Evolutionary conservation across 2,888 invertebrate species (phyloP).

Genomic region (Heliconius hortense): DNA sequence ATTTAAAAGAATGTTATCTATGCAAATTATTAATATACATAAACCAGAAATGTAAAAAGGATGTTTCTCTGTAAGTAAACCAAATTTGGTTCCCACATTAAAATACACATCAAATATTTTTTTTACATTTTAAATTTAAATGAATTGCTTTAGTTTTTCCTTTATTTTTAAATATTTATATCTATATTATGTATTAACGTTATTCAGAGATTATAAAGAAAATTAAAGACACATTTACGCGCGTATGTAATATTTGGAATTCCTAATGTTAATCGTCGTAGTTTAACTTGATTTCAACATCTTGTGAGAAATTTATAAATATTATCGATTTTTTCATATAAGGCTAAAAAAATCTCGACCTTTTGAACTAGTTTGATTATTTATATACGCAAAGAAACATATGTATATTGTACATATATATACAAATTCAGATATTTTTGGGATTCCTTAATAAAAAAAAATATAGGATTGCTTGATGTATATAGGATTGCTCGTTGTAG

Average conservation of each 20-base stretch:
- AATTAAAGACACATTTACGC: neutral
- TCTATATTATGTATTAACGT: neutral
- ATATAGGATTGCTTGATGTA: too few species aligned
- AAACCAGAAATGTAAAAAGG: neutral
- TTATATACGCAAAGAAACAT: too few species aligned
- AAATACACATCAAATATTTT: neutral
- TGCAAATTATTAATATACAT: neutral
- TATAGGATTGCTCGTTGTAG: too few species aligned
- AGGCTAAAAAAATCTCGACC: too few species aligned
- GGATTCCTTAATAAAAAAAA: too few species aligned
- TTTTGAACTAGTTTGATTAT: too few species aligned
- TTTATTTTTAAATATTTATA: too few species aligned
- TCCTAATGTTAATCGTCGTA: neutral
- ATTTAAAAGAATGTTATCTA: neutral
- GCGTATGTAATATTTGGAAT: neutral
- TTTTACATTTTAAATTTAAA: neutral
- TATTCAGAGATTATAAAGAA: neutral
- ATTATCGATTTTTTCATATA: too few species aligned
- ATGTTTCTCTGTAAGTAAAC: neutral
- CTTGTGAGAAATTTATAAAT: too few species aligned
- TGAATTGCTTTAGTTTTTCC: too few species aligned
- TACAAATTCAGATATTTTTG: too few species aligned
- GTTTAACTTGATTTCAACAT: neutral
- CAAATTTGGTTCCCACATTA: neutral
- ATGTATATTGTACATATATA: too few species aligned